Evolutionary conservation across 2,888 invertebrate genomes (phyloP), one percentile per base, ranked within the genome.

Genomic region (Agrypnus murinus): DNA sequence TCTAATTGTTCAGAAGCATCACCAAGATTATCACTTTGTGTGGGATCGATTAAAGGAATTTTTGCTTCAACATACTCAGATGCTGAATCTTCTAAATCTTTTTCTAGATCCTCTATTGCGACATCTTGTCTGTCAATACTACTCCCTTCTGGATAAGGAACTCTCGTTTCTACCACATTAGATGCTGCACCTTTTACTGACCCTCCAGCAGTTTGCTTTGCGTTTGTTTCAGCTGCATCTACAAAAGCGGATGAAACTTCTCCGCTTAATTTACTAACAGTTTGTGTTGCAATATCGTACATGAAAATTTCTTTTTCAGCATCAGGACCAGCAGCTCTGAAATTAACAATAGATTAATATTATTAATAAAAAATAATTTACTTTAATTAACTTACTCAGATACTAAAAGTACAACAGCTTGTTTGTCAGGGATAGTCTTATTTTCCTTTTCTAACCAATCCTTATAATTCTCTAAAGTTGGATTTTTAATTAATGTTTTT

Each of bases 201-300:
- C 7, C 72, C 38, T n/a, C 68, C 65, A 14, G 75, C 71, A 38
- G 77, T 72, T 10, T 76, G 64, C 5, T 70, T 67, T 7, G 94
- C 91, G 84, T 95, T 95, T 76, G 93, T 94, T 86, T 95, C 95
- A 17, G 95, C 95, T 48, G 95, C 95, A 81, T 93, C 93, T 1
- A 95, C 95, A 79, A 95, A 95, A 38, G 95, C 94, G 59, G 92
- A 90, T 3, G 95, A 95, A 59, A 95, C 87, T 80, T 95, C 95
- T 1, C 95, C 95, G 75, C 90, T 91, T 17, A 95, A 86, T 84
- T 92, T 94, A 84, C 90, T 95, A 1, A 95, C 92, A 43, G 89
- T 90, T 79, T 92, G 90, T 2, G 92, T 91, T 71, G 88, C 86
- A 48, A 94, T 90, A 81, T 95, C 95, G 83, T 94, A 95, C 95